Conservation (phyloP, 1,140 invertebrate genomes). For the Drosophila asahinai region DNA sequence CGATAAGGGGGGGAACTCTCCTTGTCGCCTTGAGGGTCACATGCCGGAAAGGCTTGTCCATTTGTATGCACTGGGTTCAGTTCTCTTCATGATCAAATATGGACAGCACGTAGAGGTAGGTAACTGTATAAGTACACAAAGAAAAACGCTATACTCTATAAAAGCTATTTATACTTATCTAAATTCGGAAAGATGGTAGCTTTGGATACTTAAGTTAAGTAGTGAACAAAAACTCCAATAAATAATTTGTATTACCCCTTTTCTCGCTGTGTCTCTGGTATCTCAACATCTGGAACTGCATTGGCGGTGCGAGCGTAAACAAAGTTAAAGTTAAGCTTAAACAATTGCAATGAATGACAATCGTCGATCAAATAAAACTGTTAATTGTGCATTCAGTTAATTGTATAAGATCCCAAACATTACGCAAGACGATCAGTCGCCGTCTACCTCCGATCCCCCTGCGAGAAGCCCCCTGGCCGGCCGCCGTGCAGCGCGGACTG, state of each 20-base stretch:
- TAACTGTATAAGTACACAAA: conserved; percentile 21
- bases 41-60: conserved; percentile 38
- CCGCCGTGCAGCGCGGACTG: conserved; percentile 57
- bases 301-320: conserved; percentile 28
- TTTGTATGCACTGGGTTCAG: conserved; percentile 37
- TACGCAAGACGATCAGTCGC: conserved; percentile 36
- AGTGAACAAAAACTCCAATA: too few relatives aligned
- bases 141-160: neutral
- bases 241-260: neutral
- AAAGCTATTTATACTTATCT: neutral
- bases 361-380: conserved; percentile 56
- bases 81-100: conserved; percentile 12
- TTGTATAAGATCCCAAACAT: conserved; percentile 53
- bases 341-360: conserved; percentile 61
- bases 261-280: conserved; percentile 3
- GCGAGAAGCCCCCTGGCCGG: neutral
- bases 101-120: conserved; percentile 29
- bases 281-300: conserved; percentile 33
- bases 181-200: neutral
- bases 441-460: neutral
- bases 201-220: neutral
- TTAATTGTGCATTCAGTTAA: conserved; percentile 66
- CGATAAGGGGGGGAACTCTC: conserved; percentile 34
- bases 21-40: conserved; percentile 23
- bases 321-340: conserved; percentile 38